Evolutionary conservation across 2,797 vertebrate genomes (phyloP), one percentile per base, ranked within the genome.

Genomic region (Sebastes matsubarae): DNA sequence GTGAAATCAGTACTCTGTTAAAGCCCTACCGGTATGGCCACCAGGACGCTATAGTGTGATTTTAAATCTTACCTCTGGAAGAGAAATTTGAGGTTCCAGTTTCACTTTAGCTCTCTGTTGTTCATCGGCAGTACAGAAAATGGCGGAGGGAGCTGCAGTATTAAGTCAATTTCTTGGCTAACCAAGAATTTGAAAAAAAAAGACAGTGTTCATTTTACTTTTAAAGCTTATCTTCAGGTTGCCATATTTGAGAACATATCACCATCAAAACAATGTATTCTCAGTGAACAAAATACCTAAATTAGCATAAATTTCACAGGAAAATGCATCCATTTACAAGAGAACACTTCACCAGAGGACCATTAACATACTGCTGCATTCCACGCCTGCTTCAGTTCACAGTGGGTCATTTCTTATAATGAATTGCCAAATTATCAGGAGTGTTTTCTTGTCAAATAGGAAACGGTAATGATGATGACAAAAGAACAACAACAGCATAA

Each of bases 371-470:
- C 66, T 66, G 66, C 70, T 75, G 65, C 63, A 77, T 67, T 81
- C 67, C 71, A 57, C 16, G 74, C 58, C 57, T 70, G 78, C 89
- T 86, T 81, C 76, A 86, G 87, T 92, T 92, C 90, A 94, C 89
- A 88, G 68, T 82, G 87, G 93, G 91, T 93, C 90, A 91, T 95
- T 93, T 82, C 88, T 88, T 82, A 72, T 92, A 93, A 94, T 93
- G 92, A 95, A 94, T 91, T 92, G 90, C 82, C 90, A 93, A 91
- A 94, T 93, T 91, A 93, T 90, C 85, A 88, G 81, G 88, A 93
- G 88, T 90, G 89, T 81, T 87, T 94, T 93, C 82, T 92, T 83
- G 75, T 95, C 90, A 82, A 89, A 90, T 89, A 90, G 78, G 88
- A 93, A 89, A 92, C 64, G 79, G 80, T 94, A 92, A 94, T 93